Evolutionary conservation across 64 coral and sea anemone species (phyloP), one percentile per base, ranked within the genome.

Genomic region (Montipora cactus): DNA sequence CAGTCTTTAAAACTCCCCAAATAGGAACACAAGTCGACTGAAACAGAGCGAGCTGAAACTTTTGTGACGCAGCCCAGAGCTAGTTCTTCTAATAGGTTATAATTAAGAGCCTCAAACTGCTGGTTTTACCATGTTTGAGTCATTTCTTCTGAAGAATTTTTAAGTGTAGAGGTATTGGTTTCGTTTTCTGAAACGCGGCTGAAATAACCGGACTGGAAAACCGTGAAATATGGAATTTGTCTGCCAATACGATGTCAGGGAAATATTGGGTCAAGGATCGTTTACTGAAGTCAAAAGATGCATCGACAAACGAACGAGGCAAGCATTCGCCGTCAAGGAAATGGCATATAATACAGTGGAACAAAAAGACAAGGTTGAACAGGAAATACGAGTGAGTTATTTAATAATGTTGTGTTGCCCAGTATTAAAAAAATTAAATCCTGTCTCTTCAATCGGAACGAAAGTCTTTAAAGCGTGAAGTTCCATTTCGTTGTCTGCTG

Each of bases 251-350:
- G 94, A 95, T 79, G 94, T 95, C 16, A 84, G 94, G 12, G 94
- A 95, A 66, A 95, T 95, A 58, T 69, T 95, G 5, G 94, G 89
- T 5, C 90, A 91, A 67, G 94, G 94, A 37, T 87, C 88, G 28
- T 91, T 91, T 52, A 75, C 88, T 22, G 94, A 95, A 45, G 81
- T 95, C 6, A 95, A 95, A 79, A 90, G 83, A 23, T 95, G 94
- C 49, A 88, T 95, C 67, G 94, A 95, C 13, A 91, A 91, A 53
- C 68, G 94, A 22, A 95, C 89, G 21, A 95, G 84, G 52, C 80
- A 90, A 86, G 37, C 87, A 7, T 95, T 87, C 44, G 94, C 94
- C 0, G 94, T 95, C 2, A 95, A 95, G 47, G 90, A 91, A 64
- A 77, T 87, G 37, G 21, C 16, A 61, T 95, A 81, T 44, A 22